Percentiles rank a stretch among this genome's conserved stretches.
Evolutionary conservation across 2,113 vertebrate genomes (phyloP).

Genomic region (Thryonomys swinderianus): DNA sequence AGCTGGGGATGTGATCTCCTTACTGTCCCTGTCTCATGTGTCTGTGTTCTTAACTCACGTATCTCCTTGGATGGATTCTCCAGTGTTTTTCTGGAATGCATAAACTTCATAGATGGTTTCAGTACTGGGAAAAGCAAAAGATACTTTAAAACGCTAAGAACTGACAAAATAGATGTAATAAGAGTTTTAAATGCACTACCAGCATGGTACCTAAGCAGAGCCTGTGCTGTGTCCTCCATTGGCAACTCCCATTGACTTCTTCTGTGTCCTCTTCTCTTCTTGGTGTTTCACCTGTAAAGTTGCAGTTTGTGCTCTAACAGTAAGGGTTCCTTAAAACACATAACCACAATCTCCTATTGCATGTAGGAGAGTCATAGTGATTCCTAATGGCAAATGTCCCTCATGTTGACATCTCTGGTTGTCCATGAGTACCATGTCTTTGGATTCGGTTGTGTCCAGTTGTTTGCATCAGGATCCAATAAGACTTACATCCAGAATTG

Average conservation of each 20-base stretch:
- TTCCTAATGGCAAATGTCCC: not conserved
- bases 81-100: rapidly evolving
- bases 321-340: not conserved
- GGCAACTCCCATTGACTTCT: not conserved
- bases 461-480: not conserved
- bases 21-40: rapidly evolving
- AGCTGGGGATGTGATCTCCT: not conserved
- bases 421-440: not conserved
- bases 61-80: rapidly evolving
- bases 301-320: not conserved
- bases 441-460: not conserved
- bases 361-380: rapidly evolving
- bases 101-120: not conserved
- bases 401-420: not conserved
- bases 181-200: not conserved
- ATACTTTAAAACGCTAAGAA: not conserved
- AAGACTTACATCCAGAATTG: not conserved
- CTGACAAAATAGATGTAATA: too few species aligned
- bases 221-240: not conserved
- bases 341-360: too few species aligned
- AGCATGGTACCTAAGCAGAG: not conserved
- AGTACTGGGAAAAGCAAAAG: not conserved
- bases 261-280: rapidly evolving
- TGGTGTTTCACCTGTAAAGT: not conserved
- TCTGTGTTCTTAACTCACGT: not conserved